Evolutionary conservation across 2,113 vertebrate genomes (phyloP), one percentile per base, ranked within the genome.

Genomic region (Barbus barbus): DNA sequence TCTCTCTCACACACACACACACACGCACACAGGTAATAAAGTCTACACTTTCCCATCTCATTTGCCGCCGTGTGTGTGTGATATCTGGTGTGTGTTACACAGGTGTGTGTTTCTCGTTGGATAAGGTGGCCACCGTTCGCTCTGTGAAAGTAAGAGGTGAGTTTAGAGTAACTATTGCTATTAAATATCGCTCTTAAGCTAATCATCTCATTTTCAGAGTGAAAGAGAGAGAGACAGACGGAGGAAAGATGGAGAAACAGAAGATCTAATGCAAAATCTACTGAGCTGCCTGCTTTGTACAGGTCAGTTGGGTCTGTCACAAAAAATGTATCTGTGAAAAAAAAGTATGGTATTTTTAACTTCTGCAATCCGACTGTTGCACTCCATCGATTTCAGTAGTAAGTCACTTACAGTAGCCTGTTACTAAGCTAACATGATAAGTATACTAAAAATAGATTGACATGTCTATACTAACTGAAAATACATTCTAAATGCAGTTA

Each of bases 171-270:
- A 69, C 65, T 69, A 69, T 12, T 69, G 18, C 38, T 69, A 36
- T 69, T 69, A 69, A 12, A 69, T 38, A 69, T 36, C 65, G 18
- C 65, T 69, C 18, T 69, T 69, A 69, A 22, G 18, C 31, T 69
- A 69, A 69, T 69, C 33, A 69, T 69, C 31, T 38, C 65, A 69
- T 69, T 69, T 36, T 69, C 65, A 36, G 38, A 38, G 31, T 69
- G 65, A 22, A 69, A 69, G 63, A 9, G 28, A 67, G n/a, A n/a
- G 65, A 69, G 65, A 36, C 31, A 1, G 65, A 18, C 0, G 5
- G 65, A 38, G 33, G 65, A 38, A 36, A 5, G 65, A n/a, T n/a
- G n/a, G n/a, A n/a, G n/a, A n/a, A n/a, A n/a, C n/a, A n/a, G n/a
- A n/a, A n/a, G n/a, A n/a, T n/a, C n/a, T n/a, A n/a, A n/a, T n/a